These are phyloP conservation scores for Salarias fasciatus DNA, from an alignment of 2,797 vertebrate genomes.

Conservation along the genomic window DNA sequence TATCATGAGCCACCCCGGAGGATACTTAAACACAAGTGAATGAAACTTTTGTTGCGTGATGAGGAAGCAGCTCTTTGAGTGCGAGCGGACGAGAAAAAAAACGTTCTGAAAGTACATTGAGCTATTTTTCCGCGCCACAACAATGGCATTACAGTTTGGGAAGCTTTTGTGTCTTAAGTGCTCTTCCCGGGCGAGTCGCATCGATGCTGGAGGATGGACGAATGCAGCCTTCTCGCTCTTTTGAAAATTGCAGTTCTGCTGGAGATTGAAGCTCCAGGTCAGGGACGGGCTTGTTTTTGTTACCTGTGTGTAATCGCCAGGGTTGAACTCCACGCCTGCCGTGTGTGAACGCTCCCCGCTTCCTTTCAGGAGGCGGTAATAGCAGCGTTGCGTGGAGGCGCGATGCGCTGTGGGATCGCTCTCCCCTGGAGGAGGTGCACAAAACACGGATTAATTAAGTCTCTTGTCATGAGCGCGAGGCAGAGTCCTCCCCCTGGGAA, in stretches of 20 bases:
- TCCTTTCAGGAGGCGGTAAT: slow-evolving; percentile 53
- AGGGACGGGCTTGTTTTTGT: slow-evolving; percentile 13
- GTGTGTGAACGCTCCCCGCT: slow-evolving; percentile 25
- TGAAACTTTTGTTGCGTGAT: slow-evolving; percentile 26
- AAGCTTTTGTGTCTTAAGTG: slow-evolving; percentile 34
- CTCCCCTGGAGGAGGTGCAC: slow-evolving; percentile 31
- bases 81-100: slow-evolving; percentile 18
- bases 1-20: slow-evolving; percentile 52
- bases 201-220: slow-evolving; percentile 13
- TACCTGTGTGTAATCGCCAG: slow-evolving; percentile 62
- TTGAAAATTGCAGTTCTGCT: not conserved
- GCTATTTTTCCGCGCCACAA: slow-evolving; percentile 33
- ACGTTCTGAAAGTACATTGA: slow-evolving; percentile 33
- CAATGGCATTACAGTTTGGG: slow-evolving; percentile 30
- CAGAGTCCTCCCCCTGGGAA: slow-evolving; percentile 11
- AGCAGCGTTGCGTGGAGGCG: slow-evolving; percentile 34
- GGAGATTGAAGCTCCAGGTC: slow-evolving; percentile 20
- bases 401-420: slow-evolving; percentile 39
- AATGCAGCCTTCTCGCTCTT: slow-evolving; percentile 3
- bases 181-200: not conserved
- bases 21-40: slow-evolving; percentile 40
- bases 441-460: slow-evolving; percentile 61
- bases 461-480: slow-evolving; percentile 41
- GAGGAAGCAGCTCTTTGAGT: slow-evolving; percentile 1
- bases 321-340: slow-evolving; percentile 40